Base-by-base conservation (phyloP, 2,797 vertebrate genomes). In the Channa striata region DNA sequence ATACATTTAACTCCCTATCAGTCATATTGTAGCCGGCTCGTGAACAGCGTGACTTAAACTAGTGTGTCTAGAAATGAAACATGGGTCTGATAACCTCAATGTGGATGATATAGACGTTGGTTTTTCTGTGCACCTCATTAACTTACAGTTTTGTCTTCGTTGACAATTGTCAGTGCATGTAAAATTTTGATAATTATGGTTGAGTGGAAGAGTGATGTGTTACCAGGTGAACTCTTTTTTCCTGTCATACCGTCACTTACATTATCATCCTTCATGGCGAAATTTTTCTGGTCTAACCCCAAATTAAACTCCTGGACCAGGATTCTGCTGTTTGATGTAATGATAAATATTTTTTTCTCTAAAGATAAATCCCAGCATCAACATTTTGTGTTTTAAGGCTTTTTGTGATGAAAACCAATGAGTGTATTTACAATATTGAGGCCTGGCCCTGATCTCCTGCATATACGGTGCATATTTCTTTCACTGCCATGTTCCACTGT, bases 391-490 rank as follows among this genome's bases (percentile, higher is more conserved):
- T 67, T 77, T 65, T 12, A 59, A 60, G 23, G 42, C 46, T 59
- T 21, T 51, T 48, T 67, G 12, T 70, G 69, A 64, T 59, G 33
- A 75, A 58, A 30, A 49, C 25, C 82, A 44, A 68, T 46, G 16
- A 14, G 73, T 50, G 50, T 39, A 82, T 57, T 51, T 84, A 42
- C 74, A 78, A 78, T 67, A 50, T 59, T 40, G 48, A 62, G 53
- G 25, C 51, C 57, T 57, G 72, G 66, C 75, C 72, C 56, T 52
- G 69, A 53, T 60, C 72, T 43, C 54, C 53, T 58, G 71, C 65
- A 73, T 78, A 69, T 78, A 63, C 53, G 63, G 68, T 80, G 80
- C 78, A 43, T 60, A 50, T 77, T 79, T 70, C 82, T 75, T 79
- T 58, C 73, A 77, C 68, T 58, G 53, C 43, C 56, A 65, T 82